phyloP scores from a whole-genome alignment of 1,140 invertebrate species.

The Drosophila lowei region DNA sequence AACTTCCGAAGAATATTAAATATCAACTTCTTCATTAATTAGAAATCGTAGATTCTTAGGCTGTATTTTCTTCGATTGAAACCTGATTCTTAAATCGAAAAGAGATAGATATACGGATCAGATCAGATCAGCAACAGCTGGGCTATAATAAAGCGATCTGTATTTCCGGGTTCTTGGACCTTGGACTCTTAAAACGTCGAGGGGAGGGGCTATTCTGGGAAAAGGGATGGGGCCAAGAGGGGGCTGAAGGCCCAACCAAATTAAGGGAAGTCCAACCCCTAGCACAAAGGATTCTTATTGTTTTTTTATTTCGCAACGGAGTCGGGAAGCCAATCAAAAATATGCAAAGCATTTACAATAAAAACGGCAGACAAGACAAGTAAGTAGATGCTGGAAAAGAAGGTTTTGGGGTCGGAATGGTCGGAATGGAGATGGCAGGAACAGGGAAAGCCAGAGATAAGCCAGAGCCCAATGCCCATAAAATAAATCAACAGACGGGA shows the following conservation, averaged over 20 bases:
- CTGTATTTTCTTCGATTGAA: too few species aligned
- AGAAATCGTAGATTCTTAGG: too few species aligned
- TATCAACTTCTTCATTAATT: too few species aligned
- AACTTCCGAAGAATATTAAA: too few species aligned
- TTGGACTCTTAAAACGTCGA: not conserved
- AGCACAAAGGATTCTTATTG: constrained; percentile 47
- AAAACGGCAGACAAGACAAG: constrained; percentile 37
- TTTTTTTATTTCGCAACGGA: constrained; percentile 41
- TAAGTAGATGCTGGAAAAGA: not conserved
- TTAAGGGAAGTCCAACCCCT: not conserved
- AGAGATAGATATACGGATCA: too few species aligned
- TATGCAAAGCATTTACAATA: constrained; percentile 77
- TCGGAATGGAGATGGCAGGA: not conserved
- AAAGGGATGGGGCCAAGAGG: not conserved
- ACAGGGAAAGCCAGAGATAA: constrained; percentile 27
- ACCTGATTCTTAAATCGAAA: too few species aligned
- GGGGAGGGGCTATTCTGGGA: not conserved
- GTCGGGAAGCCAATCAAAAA: constrained; percentile 58
- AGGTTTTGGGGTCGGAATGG: too few species aligned
- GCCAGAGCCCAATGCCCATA: constrained; percentile 39
- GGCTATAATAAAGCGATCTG: too few species aligned
- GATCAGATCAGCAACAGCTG: too few species aligned
- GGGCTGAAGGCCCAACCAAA: constrained; percentile 13
- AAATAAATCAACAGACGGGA: constrained; percentile 35
- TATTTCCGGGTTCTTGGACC: too few species aligned